Conservation (phyloP, 2,797 vertebrate genomes). For the Enteromius trimaculatus region DNA sequence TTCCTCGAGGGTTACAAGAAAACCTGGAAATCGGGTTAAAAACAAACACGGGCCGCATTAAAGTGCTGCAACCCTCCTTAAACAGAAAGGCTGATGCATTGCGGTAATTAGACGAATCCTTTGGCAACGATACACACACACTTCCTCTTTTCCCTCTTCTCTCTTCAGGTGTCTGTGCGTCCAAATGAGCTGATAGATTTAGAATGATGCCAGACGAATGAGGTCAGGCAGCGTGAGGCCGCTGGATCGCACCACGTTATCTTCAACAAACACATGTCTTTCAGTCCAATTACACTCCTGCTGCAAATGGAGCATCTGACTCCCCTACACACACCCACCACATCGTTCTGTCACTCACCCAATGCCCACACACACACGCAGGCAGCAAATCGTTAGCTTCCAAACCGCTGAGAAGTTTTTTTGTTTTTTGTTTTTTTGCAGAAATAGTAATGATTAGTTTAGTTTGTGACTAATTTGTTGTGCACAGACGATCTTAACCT, state of each 20-base stretch:
- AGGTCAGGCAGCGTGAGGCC: slow-evolving; percentile 50
- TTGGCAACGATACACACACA: slow-evolving; percentile 20
- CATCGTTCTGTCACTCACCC: slow-evolving; percentile 52
- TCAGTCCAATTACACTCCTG: slow-evolving; percentile 57
- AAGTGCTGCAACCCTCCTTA: slow-evolving; percentile 6
- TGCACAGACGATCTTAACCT: not conserved
- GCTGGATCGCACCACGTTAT: slow-evolving; percentile 57
- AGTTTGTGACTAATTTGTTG: not conserved
- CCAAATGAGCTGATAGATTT: slow-evolving; percentile 49
- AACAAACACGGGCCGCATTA: slow-evolving; percentile 9
- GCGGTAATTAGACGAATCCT: slow-evolving; percentile 44
- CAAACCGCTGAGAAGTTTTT: not conserved
- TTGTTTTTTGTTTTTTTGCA: not conserved
- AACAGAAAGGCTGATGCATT: slow-evolving; percentile 43
- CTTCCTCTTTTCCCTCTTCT: slow-evolving; percentile 20
- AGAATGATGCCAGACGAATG: slow-evolving; percentile 54
- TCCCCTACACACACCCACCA: slow-evolving; percentile 39
- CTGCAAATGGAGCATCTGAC: slow-evolving; percentile 57
- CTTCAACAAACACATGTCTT: slow-evolving; percentile 64
- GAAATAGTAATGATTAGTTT: not conserved
- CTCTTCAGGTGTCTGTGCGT: slow-evolving; percentile 31
- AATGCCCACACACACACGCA: not conserved
- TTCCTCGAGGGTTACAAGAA: not conserved
- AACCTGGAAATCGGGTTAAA: slow-evolving; percentile 5
- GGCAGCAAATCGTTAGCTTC: slow-evolving; percentile 14